Evolutionary conservation across 2,888 invertebrate species (phyloP), one percentile per base, ranked within the genome.

Genomic region (Nymphalis c-album): DNA sequence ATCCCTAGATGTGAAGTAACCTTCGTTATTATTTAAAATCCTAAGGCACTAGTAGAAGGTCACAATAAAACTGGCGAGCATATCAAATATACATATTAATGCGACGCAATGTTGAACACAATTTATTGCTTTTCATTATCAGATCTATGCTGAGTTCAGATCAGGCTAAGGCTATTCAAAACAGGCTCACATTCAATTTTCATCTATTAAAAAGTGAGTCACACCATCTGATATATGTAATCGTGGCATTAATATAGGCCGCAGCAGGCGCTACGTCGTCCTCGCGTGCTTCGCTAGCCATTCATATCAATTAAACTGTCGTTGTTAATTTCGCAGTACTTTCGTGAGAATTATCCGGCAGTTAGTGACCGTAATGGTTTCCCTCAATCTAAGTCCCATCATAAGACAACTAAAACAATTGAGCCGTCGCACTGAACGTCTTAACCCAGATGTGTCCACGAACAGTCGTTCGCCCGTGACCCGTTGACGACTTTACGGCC

Each of bases 281-380:
- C 77, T 78, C 76, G 72, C 71, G 73, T 72, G 75, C 77, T 76
- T 76, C 77, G 72, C 71, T 72, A 74, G 80, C 84, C 80, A 84
- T 89, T 86, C 84, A 79, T 87, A 83, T 86, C 88, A 90, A 91
- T 91, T 90, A 87, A 89, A 87, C 82, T 78, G 83, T 80, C 85
- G 82, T 85, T 81, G 82, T 83, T 86, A 87, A 88, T 87, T 86
- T 85, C 80, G 85, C 83, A 78, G 75, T 77, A 81, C 79, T 80
- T 81, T 85, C 86, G 85, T 88, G 88, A 84, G 87, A 87, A 87
- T 78, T 78, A 78, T 75, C 76, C 64, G 51, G 59, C 71, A 71
- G 69, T 74, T 62, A 67, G 71, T 71, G 73, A 71, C 70, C 67
- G 76, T 76, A 76, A 75, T 75, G 70, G 64, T 58, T 65, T 68